Conservation (phyloP, 2,888 invertebrate genomes). For the Phrixothrix hirtus region DNA sequence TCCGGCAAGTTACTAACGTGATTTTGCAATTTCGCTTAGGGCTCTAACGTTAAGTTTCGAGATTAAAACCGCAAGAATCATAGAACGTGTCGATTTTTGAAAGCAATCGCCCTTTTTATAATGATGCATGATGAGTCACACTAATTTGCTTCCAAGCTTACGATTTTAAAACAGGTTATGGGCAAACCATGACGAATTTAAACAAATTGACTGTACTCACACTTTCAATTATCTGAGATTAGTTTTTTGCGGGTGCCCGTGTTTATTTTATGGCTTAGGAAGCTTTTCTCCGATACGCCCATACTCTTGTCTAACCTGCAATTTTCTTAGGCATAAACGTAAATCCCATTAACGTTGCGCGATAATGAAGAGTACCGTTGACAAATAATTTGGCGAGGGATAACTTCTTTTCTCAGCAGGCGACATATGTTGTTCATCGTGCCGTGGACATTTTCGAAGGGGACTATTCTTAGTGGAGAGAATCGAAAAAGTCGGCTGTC, state of each 20-base stretch:
- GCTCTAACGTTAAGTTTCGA: too few species aligned
- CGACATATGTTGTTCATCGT: conserved; percentile 17
- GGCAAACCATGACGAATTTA: conserved; percentile 50
- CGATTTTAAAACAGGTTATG: conserved; percentile 26
- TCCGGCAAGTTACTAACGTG: background rate
- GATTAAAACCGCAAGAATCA: conserved; percentile 3
- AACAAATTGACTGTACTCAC: conserved; percentile 52
- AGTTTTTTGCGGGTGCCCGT: conserved; percentile 43
- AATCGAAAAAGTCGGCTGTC: too few species aligned
- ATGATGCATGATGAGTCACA: conserved; percentile 3
- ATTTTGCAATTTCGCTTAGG: background rate
- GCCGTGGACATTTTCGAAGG: conserved; percentile 10
- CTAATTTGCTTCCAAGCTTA: conserved; percentile 9
- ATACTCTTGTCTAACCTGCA: conserved; percentile 10
- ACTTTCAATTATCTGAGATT: conserved; percentile 52
- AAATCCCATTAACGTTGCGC: conserved; percentile 6
- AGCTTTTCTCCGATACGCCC: conserved; percentile 7
- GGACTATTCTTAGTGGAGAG: too few species aligned
- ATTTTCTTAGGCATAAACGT: conserved; percentile 3
- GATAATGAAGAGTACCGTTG: background rate
- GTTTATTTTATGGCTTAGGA: conserved; percentile 34
- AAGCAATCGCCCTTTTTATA: conserved; percentile 7
- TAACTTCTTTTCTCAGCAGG: conserved; percentile 11
- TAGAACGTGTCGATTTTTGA: conserved; percentile 10
- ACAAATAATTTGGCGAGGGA: conserved; percentile 3